These are phyloP conservation scores for Ataeniobius toweri DNA, from an alignment of 2,797 vertebrate species.

Conservation along the genomic window DNA sequence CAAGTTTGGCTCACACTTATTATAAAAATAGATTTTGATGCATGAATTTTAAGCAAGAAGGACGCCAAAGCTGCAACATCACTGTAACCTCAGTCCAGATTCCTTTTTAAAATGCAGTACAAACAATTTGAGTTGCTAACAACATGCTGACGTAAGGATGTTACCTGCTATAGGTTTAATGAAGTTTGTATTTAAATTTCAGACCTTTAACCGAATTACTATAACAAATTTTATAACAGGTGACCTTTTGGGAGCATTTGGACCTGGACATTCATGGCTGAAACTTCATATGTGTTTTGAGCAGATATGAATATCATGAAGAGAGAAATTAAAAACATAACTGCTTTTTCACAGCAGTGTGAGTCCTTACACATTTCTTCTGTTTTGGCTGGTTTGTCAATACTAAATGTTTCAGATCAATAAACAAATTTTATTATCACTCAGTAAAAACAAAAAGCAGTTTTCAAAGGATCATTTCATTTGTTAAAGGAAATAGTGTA, in stretches of 20 bases:
- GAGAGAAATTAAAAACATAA: not conserved
- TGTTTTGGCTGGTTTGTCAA: not conserved
- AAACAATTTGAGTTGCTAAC: slow-evolving; percentile 28
- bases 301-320: not conserved
- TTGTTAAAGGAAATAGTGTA: not conserved
- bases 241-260: not conserved
- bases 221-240: slow-evolving; percentile 12
- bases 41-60: not conserved
- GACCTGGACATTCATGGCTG: not conserved
- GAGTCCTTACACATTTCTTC: not conserved
- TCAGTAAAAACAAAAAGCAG: not conserved
- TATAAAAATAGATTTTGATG: no score
- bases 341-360: not conserved
- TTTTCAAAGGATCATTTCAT: not conserved
- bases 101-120: slow-evolving; percentile 32
- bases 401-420: not conserved
- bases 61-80: slow-evolving; percentile 3
- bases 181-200: slow-evolving; percentile 38
- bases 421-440: no score
- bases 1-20: no score
- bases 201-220: slow-evolving; percentile 25
- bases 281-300: not conserved
- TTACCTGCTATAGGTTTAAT: slow-evolving; percentile 37
- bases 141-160: slow-evolving; percentile 19
- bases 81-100: slow-evolving; percentile 11